Percentiles rank a stretch among this genome's conserved stretches.
These are phyloP conservation scores for Drosophila cognata DNA, from an alignment of 2,888 invertebrate species.

Conservation along the genomic window DNA sequence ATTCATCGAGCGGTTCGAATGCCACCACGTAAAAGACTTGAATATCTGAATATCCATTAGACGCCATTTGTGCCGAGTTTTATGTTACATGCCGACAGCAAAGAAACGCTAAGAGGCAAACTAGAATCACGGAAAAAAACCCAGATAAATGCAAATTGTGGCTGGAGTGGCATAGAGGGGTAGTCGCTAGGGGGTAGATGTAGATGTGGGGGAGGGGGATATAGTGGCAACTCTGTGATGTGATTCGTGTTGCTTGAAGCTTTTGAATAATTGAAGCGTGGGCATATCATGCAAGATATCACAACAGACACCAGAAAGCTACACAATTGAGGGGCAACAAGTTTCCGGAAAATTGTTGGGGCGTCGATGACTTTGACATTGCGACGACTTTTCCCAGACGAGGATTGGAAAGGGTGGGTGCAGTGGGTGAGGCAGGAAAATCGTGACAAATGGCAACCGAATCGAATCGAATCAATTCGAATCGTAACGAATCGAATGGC, in stretches of 20 bases:
- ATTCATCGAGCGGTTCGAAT: constrained; percentile 1
- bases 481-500: constrained; percentile 1
- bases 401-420: not conserved
- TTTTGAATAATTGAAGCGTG: constrained; percentile 77
- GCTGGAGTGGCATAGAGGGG: constrained; percentile 8
- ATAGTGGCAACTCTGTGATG: not conserved
- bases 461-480: constrained; percentile 26
- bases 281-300: constrained; percentile 39
- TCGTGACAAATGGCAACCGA: constrained; percentile 60
- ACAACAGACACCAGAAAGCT: constrained; percentile 30
- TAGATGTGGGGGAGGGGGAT: not conserved
- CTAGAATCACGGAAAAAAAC: constrained; percentile 34
- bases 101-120: constrained; percentile 6
- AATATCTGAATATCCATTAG: constrained; percentile 56
- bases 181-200: constrained; percentile 6
- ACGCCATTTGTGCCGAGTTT: constrained; percentile 63
- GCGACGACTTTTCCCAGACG: constrained; percentile 35
- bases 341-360: constrained; percentile 54
- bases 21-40: constrained; percentile 15
- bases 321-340: constrained; percentile 64
- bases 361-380: constrained; percentile 61
- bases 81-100: constrained; percentile 54
- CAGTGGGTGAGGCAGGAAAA: constrained; percentile 32
- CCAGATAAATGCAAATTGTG: constrained; percentile 30
- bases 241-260: constrained; percentile 10